A percentile compares a stretch with the other conserved stretches of the same genome.
Conservation (phyloP, 2,113 vertebrate genomes). For the Sorex araneus region DNA sequence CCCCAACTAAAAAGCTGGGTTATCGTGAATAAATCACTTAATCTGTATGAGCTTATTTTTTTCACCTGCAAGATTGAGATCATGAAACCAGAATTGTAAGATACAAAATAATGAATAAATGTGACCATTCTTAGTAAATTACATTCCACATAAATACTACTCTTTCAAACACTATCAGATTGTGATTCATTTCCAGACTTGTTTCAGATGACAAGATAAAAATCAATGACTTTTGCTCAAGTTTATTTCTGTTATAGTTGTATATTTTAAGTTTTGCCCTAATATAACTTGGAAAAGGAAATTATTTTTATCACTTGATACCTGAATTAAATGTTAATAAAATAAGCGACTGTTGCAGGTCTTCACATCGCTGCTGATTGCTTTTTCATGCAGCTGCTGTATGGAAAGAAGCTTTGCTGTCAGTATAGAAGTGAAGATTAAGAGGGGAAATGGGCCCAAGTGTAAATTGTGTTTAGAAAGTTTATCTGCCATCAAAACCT, state of each 20-base stretch:
- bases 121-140: slow-evolving; percentile 7
- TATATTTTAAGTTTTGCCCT: slow-evolving; percentile 31
- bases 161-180: background rate
- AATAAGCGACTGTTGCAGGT: slow-evolving; percentile 13
- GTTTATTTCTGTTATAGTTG: background rate
- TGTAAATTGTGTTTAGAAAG: slow-evolving; percentile 74
- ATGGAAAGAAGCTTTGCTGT: slow-evolving; percentile 16
- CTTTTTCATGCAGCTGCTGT: background rate
- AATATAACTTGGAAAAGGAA: slow-evolving; percentile 1
- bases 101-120: background rate
- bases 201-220: slow-evolving; percentile 20
- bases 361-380: slow-evolving; percentile 50
- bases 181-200: slow-evolving; percentile 33
- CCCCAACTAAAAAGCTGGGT: background rate
- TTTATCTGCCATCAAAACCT: slow-evolving; percentile 75
- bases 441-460: slow-evolving; percentile 25
- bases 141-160: background rate
- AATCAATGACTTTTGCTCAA: background rate
- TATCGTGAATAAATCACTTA: background rate
- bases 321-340: slow-evolving; percentile 66
- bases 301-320: slow-evolving; percentile 51
- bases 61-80: slow-evolving; percentile 28
- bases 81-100: background rate
- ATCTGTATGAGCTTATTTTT: background rate
- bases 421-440: slow-evolving; percentile 59